phyloP scores from a whole-genome alignment of 1,140 invertebrate genomes.

The Gonioctena quinquepunctata region DNA sequence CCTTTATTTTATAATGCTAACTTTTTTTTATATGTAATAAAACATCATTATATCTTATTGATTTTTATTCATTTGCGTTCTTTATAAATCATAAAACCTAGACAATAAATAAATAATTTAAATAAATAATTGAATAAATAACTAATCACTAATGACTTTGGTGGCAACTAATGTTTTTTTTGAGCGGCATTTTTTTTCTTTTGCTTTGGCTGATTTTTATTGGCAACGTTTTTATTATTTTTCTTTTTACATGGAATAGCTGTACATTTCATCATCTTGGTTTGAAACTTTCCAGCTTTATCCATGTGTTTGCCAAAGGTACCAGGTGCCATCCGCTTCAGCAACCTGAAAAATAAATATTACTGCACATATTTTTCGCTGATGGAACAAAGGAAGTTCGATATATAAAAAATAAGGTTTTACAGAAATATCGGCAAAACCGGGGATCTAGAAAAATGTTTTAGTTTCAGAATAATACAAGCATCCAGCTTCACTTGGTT shows the following conservation, averaged over 20 bases:
- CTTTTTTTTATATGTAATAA: conserved; percentile 29
- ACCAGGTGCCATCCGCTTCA: conserved; percentile 44
- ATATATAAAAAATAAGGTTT: too few relatives aligned
- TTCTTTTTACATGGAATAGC: conserved; percentile 47
- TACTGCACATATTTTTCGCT: background rate
- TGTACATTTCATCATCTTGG: conserved; percentile 48
- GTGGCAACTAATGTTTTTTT: conserved; percentile 38
- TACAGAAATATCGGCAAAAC: too few relatives aligned
- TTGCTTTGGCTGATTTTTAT: conserved; percentile 20
- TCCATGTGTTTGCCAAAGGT: conserved; percentile 46
- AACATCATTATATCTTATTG: conserved; percentile 25
- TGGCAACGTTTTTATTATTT: conserved; percentile 17
- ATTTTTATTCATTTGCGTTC: background rate
- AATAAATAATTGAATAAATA: conserved; percentile 41
- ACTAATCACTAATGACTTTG: conserved; percentile 40
- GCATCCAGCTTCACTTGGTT: too few relatives aligned
- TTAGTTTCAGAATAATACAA: too few relatives aligned
- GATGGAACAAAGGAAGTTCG: too few relatives aligned
- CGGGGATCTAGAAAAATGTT: too few relatives aligned
- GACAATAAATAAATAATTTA: conserved; percentile 16
- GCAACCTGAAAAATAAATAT: conserved; percentile 42
- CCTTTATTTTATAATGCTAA: conserved; percentile 33
- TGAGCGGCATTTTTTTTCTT: conserved; percentile 23
- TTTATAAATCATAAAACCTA: background rate
- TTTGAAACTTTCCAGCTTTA: conserved; percentile 41